These are phyloP conservation scores for Sesamia inferens DNA, from an alignment of 2,888 invertebrate genomes.

Conservation along the genomic window DNA sequence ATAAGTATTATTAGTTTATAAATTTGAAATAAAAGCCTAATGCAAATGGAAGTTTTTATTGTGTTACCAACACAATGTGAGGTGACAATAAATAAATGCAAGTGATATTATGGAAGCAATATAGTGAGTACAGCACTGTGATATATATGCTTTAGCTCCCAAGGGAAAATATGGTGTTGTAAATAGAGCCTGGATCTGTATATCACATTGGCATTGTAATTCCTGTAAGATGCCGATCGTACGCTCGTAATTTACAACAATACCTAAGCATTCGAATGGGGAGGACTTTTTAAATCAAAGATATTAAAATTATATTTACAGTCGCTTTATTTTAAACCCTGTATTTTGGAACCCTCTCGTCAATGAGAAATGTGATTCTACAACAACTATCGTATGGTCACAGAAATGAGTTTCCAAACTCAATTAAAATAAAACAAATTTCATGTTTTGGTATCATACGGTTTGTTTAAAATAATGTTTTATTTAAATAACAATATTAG, in stretches of 20 bases:
- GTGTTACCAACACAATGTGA: slow-evolving; percentile 8
- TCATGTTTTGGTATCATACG: neutral
- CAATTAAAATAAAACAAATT: neutral
- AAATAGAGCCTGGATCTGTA: neutral
- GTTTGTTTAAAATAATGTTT: neutral
- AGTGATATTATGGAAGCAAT: neutral
- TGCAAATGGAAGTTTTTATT: slow-evolving; percentile 54
- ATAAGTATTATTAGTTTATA: slow-evolving; percentile 6
- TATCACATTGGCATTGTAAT: neutral
- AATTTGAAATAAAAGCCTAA: slow-evolving; percentile 58
- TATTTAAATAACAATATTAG: slow-evolving; percentile 2
- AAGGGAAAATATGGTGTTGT: neutral
- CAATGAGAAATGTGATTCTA: too few relatives aligned
- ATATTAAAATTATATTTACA: too few relatives aligned
- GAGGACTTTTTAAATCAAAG: too few relatives aligned
- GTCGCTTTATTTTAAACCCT: neutral
- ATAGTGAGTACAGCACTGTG: neutral
- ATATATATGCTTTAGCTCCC: neutral
- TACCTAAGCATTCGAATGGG: neutral
- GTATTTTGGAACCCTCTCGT: neutral
- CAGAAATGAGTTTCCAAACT: slow-evolving; percentile 8
- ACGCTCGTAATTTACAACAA: slow-evolving; percentile 1
- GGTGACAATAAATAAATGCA: neutral
- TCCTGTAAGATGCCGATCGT: neutral
- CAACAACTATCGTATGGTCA: neutral